Evolutionary conservation across 2,888 invertebrate genomes (phyloP).

Genomic region (Panzeria rudis): DNA sequence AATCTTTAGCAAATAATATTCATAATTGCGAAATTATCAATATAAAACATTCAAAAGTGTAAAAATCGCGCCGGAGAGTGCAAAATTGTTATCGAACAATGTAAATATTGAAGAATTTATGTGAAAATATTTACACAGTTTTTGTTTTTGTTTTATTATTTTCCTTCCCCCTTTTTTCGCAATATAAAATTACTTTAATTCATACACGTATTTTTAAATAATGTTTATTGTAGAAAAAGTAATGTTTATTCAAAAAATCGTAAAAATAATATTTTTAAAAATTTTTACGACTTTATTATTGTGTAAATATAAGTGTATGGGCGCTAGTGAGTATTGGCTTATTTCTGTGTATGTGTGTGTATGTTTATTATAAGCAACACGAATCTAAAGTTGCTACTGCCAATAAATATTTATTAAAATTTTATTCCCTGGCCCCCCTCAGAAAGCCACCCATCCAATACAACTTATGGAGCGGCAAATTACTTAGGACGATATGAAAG

Average conservation of each 20-base stretch:
- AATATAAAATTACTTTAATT: conserved; percentile 35
- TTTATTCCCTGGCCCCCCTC: background rate
- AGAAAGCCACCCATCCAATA: background rate
- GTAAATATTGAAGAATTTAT: conserved; percentile 43
- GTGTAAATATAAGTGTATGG: conserved; percentile 18
- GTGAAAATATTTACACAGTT: conserved; percentile 43
- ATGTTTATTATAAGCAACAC: conserved; percentile 35
- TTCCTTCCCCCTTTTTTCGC: background rate
- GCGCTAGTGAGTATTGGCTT: background rate
- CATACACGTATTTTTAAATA: conserved; percentile 33
- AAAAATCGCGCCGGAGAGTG: background rate
- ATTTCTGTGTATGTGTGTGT: background rate
- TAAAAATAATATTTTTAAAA: conserved; percentile 65
- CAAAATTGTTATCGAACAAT: conserved; percentile 16
- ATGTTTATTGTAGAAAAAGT: conserved; percentile 56
- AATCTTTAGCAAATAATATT: conserved; percentile 37
- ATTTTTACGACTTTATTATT: conserved; percentile 66
- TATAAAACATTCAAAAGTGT: conserved; percentile 34
- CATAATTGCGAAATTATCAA: conserved; percentile 36
- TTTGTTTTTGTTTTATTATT: background rate
- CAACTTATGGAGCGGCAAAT: conserved; percentile 6
- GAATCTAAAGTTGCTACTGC: conserved; percentile 1
- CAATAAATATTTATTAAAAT: conserved; percentile 42
- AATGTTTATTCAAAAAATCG: conserved; percentile 68
- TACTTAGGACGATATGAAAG: conserved; percentile 4